Conservation (phyloP, 2,113 vertebrate species). For the Dendropsophus ebraccatus region DNA sequence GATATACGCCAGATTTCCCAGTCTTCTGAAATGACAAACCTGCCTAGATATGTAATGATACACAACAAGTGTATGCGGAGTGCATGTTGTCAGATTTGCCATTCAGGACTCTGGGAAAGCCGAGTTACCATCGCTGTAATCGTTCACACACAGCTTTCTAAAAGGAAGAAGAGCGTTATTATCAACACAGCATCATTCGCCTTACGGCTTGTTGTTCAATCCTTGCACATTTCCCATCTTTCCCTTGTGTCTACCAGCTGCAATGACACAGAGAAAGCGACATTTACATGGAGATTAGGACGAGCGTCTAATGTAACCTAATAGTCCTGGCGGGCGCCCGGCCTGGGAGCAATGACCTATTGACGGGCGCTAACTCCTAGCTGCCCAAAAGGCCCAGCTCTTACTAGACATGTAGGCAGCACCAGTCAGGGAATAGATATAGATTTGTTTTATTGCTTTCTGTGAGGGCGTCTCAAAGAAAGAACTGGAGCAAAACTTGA, state of each 20-base stretch:
- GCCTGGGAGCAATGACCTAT: not conserved
- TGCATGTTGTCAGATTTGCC: no score
- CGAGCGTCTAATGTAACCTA: not conserved
- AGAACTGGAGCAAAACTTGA: slow-evolving; percentile 65
- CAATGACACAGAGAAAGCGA: not conserved
- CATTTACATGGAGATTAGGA: not conserved
- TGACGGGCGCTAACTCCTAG: not conserved
- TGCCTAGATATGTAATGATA: no score
- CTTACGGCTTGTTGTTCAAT: not conserved
- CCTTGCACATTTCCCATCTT: not conserved
- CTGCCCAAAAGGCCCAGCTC: no score
- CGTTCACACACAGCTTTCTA: not conserved
- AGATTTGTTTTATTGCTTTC: not conserved
- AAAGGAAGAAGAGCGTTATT: not conserved
- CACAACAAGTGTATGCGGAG: no score
- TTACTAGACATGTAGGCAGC: not conserved
- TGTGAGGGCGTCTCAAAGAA: slow-evolving; percentile 30
- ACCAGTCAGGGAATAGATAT: not conserved
- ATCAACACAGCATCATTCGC: not conserved
- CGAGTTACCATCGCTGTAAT: no score
- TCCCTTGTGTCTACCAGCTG: not conserved
- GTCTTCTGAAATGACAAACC: no score
- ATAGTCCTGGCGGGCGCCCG: not conserved
- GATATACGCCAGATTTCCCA: no score
- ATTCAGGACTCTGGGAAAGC: no score